Evolutionary conservation across 2,888 invertebrate genomes (phyloP).

Genomic region (Formica aserva): DNA sequence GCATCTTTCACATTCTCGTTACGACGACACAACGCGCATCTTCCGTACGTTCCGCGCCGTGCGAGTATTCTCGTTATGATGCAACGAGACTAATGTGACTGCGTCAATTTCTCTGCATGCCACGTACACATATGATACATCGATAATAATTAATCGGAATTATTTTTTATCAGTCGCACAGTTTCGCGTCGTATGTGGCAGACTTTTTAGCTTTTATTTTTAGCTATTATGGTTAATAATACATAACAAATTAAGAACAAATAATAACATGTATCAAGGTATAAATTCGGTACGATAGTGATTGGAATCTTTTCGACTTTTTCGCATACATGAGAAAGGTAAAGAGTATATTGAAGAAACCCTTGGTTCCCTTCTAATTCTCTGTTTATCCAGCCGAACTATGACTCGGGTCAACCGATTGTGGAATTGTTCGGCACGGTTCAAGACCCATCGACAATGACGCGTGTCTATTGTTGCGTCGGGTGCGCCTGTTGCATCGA

Average conservation of each 20-base stretch:
- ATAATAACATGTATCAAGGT: neutral
- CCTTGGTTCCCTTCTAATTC: neutral
- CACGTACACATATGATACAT: neutral
- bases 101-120: neutral
- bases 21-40: neutral
- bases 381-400: constrained; percentile 1
- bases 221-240: neutral
- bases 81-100: neutral
- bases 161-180: neutral
- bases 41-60: neutral
- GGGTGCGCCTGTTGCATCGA: constrained; percentile 69
- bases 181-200: neutral
- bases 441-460: constrained; percentile 68
- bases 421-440: constrained; percentile 59
- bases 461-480: constrained; percentile 65
- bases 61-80: neutral
- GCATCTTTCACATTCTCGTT: neutral
- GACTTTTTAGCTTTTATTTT: neutral
- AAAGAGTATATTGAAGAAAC: neutral
- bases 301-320: neutral
- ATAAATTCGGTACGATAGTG: neutral
- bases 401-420: constrained; percentile 50
- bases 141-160: neutral
- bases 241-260: too few species aligned
- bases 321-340: neutral